Percentiles rank a stretch among this genome's conserved stretches.
phyloP scores from a whole-genome alignment of 1,140 invertebrate genomes.

The Phymorhynchus buccinoides region DNA sequence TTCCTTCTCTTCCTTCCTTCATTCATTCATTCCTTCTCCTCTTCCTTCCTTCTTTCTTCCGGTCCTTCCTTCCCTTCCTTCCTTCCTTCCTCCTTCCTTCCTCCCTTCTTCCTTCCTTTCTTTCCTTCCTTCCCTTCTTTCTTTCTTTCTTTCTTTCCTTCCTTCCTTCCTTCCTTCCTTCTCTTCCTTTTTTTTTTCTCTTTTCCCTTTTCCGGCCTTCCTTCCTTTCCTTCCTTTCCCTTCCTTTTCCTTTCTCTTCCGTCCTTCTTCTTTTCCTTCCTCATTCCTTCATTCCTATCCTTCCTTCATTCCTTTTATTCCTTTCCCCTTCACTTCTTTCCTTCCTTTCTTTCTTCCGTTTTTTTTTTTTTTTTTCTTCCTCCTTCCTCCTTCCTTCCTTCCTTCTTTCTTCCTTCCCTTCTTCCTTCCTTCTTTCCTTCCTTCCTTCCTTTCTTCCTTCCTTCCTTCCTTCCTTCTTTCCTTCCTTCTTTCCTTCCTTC shows the following conservation, averaged over 20 bases:
- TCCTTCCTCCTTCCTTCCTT: not conserved
- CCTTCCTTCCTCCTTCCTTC: no score
- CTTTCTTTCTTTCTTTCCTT: not conserved
- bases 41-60: no score
- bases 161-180: not conserved
- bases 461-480: not conserved
- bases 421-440: not conserved
- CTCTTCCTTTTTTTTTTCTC: not conserved
- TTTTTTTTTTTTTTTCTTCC: not conserved
- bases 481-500: not conserved
- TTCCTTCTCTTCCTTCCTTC: no score
- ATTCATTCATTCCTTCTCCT: no score
- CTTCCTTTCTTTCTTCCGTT: not conserved
- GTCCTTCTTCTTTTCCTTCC: not conserved
- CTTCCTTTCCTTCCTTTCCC: not conserved
- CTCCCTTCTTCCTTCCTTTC: no score
- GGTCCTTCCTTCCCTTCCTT: no score
- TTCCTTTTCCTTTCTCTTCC: not conserved
- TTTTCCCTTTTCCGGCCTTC: not conserved
- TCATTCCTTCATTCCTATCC: not conserved
- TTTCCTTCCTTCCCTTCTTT: no score
- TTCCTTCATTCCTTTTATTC: not conserved
- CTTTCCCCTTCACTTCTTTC: not conserved
- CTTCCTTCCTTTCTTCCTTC: not conserved
- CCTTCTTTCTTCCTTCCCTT: not conserved